phyloP scores from a whole-genome alignment of 2,113 vertebrate species.

The Zingel zingel region DNA sequence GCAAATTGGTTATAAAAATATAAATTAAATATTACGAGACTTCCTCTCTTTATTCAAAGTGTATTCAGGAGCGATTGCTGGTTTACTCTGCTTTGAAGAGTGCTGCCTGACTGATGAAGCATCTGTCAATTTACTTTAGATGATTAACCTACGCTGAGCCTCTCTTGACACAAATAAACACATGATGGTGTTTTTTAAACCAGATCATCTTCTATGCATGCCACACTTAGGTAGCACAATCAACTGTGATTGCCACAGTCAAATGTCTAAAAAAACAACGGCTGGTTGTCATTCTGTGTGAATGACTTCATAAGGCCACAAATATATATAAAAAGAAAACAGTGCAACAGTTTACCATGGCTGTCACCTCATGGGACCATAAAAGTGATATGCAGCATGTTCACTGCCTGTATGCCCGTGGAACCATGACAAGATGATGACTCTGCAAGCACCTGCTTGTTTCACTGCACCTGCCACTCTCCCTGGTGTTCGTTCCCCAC shows the following conservation, averaged over 20 bases:
- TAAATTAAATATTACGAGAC: not conserved
- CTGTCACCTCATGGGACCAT: not conserved
- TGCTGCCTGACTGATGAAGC: conserved; percentile 53
- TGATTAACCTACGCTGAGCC: conserved; percentile 51
- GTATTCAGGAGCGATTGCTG: not conserved
- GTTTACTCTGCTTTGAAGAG: conserved; percentile 36
- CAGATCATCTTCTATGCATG: conserved; percentile 46
- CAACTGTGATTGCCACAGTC: conserved; percentile 46
- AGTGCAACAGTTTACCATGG: not conserved
- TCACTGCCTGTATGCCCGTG: conserved; percentile 23
- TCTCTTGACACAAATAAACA: conserved; percentile 60
- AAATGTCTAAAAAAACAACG: conserved; percentile 33
- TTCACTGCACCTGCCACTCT: conserved; percentile 47
- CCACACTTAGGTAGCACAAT: conserved; percentile 48
- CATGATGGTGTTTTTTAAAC: conserved; percentile 48
- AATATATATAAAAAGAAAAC: not conserved
- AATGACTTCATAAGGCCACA: conserved; percentile 11
- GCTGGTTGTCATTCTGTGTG: not conserved
- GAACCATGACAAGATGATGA: conserved; percentile 38
- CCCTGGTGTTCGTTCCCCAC: not conserved
- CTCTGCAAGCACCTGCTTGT: conserved; percentile 48
- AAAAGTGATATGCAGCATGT: conserved; percentile 31
- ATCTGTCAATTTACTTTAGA: conserved; percentile 53
- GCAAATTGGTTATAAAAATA: not conserved
- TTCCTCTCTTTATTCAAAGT: not conserved